Base-by-base conservation (phyloP, 2,888 invertebrate genomes). In the Hirtodrosophila alboralis region DNA sequence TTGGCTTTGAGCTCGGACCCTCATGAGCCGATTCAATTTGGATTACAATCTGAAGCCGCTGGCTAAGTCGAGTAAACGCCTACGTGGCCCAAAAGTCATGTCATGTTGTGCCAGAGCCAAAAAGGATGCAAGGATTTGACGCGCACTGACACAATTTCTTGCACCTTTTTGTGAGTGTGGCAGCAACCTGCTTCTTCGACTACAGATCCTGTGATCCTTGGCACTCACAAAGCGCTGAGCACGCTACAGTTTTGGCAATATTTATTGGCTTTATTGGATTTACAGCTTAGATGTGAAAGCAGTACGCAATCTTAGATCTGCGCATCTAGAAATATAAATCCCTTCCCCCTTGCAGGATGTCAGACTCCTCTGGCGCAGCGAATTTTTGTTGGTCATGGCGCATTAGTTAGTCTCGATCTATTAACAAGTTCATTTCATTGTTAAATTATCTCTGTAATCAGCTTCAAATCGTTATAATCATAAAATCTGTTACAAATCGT, bases 11-110 rank as follows among this genome's bases (percentile, higher is more conserved):
- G 37, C 43, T 31, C 57, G 37, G 37, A 33, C 47, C 37, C 36
- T 33, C 41, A 41, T 63, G 51, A 45, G 72, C 87, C 85, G 87
- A 87, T 86, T 87, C 83, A 87, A 87, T 88, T 87, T 89, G 89
- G 89, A 87, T 89, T 89, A 89, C 79, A 75, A 63, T 47, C 51
- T 51, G 75, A 88, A 88, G 88, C 85, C 84, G 84, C 74, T 83
- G 87, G 87, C 84, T 89, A 89, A 90, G 90, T 78, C 88, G 62
- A 84, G 90, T 89, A 87, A 89, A 89, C 90, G 89, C 89, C 89
- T 87, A 89, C 90, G 65, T 16, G 47, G 67, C 52, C 60, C 59
- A 81, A 76, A 87, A 87, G 88, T 88, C 88, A 88, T 88, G 85
- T 88, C 88, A 88, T 87, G 89, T 88, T 88, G 86, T 80, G 83